Evolutionary conservation across 2,888 invertebrate genomes (phyloP).

Genomic region (Pediacus dermestoides): DNA sequence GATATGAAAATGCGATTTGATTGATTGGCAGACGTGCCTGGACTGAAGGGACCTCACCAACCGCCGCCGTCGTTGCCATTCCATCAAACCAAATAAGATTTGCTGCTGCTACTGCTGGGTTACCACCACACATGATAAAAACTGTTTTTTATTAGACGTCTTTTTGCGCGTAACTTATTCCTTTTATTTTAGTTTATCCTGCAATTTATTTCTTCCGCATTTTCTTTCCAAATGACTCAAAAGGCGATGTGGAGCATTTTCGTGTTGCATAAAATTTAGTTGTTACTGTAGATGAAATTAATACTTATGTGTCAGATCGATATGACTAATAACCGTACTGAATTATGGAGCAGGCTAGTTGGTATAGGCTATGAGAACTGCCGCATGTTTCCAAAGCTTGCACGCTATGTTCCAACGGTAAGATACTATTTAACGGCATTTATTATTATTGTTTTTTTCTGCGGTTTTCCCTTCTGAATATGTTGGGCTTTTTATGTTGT

Average conservation of each 20-base stretch:
- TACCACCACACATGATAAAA: conserved; percentile 7
- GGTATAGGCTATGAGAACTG: conserved; percentile 36
- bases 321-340: conserved; percentile 37
- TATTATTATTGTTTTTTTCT: too few species aligned
- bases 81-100: conserved; percentile 33
- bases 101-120: conserved; percentile 11
- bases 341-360: conserved; percentile 36
- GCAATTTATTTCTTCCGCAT: too few species aligned
- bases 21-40: conserved; percentile 47
- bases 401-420: conserved; percentile 38
- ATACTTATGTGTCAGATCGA: conserved; percentile 25
- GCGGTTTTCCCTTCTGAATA: too few species aligned
- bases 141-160: conserved; percentile 1
- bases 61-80: conserved; percentile 20
- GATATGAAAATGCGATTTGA: conserved; percentile 48
- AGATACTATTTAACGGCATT: too few species aligned
- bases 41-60: conserved; percentile 39
- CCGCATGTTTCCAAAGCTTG: conserved; percentile 30
- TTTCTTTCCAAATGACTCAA: too few species aligned
- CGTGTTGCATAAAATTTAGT: too few species aligned
- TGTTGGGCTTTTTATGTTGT: too few species aligned
- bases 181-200: too few species aligned
- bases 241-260: too few species aligned
- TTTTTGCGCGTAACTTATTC: too few species aligned
- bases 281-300: too few species aligned